Evolutionary conservation across 2,113 vertebrate genomes (phyloP), one percentile per base, ranked within the genome.

Genomic region (Nanger granti): DNA sequence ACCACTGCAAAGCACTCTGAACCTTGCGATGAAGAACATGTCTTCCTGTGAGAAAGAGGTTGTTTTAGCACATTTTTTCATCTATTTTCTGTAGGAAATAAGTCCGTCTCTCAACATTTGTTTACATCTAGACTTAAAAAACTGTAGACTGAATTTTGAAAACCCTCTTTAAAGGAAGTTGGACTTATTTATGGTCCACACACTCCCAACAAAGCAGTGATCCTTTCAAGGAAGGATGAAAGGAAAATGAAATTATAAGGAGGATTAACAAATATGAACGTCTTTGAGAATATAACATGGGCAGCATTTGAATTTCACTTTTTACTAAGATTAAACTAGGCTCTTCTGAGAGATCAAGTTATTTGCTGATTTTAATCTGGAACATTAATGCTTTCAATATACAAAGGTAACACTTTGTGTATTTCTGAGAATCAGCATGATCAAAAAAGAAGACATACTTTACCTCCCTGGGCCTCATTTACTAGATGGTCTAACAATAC

Each of bases 231-330:
- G 62, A 54, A 28, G 73, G 73, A 79, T 79, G 24, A 44, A 79
- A 79, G 73, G 73, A 94, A 97, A 93, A 76, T 88, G n/a, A 93
- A 96, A 91, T 79, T 69, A 66, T n/a, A 88, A 80, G 41, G 62
- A 4, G 24, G 47, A 89, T 92, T 54, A 28, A 15, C 34, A 96
- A 92, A 93, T 52, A 86, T 13, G 28, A 86, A 82, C 34, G 54
- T 79, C 79, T 96, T 89, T 92, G 82, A 47, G 89, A 89, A 94
- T 59, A 69, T 41, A 93, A 85, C 52, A 93, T 47, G 69, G 87
- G 84, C 2, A 91, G 31, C 73, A 80, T 86, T 91, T 96, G 41
- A 91, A 34, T 93, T 88, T 91, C 3, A 69, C 44, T 69, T 94
- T 88, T 89, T 55, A 96, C 57, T 93, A 94, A 86, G 41, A 94